phyloP scores from a whole-genome alignment of 2,797 vertebrate species.

The Platalea minor region DNA sequence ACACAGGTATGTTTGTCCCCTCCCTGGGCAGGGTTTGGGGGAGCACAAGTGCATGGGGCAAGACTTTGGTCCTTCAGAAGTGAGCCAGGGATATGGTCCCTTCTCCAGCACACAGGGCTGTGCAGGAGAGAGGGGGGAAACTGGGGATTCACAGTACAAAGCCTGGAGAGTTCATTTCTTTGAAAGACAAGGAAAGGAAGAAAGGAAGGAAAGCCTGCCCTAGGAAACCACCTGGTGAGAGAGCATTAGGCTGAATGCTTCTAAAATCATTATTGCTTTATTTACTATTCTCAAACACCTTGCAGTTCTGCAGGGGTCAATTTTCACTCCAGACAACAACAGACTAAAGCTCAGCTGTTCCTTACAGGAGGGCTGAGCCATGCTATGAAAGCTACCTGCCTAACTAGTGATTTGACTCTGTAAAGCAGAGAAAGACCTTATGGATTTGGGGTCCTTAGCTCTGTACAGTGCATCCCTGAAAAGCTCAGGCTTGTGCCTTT shows the following conservation, averaged over 20 bases:
- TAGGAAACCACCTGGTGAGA: not conserved
- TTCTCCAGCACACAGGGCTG: not conserved
- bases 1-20: not conserved
- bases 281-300: not conserved
- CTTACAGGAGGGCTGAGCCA: not conserved
- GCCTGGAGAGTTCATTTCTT: not conserved
- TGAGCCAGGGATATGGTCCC: accelerated
- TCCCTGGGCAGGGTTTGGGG: not conserved
- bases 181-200: not conserved
- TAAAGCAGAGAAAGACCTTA: not conserved
- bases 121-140: not conserved
- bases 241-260: not conserved
- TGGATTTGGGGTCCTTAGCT: not conserved
- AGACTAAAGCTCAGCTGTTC: not conserved
- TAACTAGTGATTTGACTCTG: not conserved
- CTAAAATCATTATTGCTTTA: not conserved
- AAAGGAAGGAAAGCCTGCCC: not conserved
- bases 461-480: not conserved
- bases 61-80: not conserved
- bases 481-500: not conserved
- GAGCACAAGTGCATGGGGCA: accelerated
- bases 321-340: not conserved
- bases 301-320: not conserved
- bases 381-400: not conserved
- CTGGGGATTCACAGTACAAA: not conserved